Evolutionary conservation across 2,888 invertebrate genomes (phyloP).

Genomic region (Phasia obesa): DNA sequence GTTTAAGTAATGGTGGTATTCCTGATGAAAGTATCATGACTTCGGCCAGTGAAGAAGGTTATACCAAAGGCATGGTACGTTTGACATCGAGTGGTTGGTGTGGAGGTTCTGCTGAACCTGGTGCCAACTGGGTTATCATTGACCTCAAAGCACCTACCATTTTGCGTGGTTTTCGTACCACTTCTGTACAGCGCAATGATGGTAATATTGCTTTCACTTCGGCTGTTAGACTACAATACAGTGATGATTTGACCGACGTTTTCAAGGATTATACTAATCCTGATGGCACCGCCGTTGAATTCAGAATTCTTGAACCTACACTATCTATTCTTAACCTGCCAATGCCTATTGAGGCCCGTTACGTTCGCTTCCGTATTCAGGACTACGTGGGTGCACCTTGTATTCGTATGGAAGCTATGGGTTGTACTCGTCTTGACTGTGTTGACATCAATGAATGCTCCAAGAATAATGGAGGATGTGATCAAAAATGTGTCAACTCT

Average conservation of each 20-base stretch:
- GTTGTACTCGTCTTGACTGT: conserved; percentile 94
- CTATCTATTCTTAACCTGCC: conserved; percentile 95
- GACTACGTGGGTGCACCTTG: conserved; percentile 95
- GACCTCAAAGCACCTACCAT: conserved; percentile 95
- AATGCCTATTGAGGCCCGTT: conserved; percentile 95
- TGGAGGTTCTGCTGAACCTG: conserved; percentile 92
- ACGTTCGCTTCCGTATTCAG: conserved; percentile 91
- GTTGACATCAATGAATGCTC: conserved; percentile 94
- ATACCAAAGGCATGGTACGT: conserved; percentile 91
- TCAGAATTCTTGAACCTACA: conserved; percentile 93
- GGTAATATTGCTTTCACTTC: conserved; percentile 94
- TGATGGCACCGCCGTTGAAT: conserved; percentile 96
- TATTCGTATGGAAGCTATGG: conserved; percentile 94
- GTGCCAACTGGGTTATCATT: conserved; percentile 93
- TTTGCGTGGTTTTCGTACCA: conserved; percentile 94
- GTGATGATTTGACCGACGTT: conserved; percentile 93
- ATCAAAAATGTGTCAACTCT: conserved; percentile 95
- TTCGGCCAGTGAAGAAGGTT: conserved; percentile 91
- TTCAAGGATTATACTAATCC: conserved; percentile 96
- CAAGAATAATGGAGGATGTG: conserved; percentile 94
- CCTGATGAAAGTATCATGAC: conserved; percentile 94
- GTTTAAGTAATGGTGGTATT: conserved; percentile 90
- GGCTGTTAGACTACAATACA: conserved; percentile 92
- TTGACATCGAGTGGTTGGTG: conserved; percentile 95
- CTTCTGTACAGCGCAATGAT: conserved; percentile 92